Conservation (phyloP, 2,888 invertebrate genomes). For the Blastobasis adustella region DNA sequence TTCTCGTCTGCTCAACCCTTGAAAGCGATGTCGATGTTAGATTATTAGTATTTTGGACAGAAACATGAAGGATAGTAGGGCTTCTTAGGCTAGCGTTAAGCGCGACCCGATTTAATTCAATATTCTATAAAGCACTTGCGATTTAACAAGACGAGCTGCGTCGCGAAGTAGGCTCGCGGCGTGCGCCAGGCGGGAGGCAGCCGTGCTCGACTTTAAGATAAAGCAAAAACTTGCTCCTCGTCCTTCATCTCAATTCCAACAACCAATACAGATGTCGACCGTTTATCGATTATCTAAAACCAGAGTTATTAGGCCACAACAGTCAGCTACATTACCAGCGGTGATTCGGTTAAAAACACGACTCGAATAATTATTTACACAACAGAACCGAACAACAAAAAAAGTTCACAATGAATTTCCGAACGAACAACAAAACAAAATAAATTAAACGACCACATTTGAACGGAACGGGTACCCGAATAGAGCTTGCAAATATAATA, state of each 20-base stretch:
- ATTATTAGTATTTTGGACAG: no score
- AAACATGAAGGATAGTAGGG: no score
- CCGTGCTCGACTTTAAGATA: no score
- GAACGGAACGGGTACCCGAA: constrained; percentile 12
- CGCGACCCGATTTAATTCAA: constrained; percentile 1
- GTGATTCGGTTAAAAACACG: no score
- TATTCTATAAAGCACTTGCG: constrained; percentile 18
- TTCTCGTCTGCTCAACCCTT: no score
- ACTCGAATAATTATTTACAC: constrained; percentile 26
- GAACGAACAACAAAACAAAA: constrained; percentile 20
- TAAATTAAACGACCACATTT: constrained; percentile 28
- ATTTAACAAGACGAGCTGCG: constrained; percentile 7
- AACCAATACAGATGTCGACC: no score
- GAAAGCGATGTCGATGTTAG: no score
- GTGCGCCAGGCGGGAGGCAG: no score
- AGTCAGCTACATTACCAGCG: constrained; percentile 7
- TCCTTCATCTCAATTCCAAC: not conserved
- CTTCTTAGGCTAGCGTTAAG: no score
- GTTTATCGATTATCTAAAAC: constrained; percentile 2
- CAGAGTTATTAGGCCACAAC: constrained; percentile 25
- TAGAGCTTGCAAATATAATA: constrained; percentile 1
- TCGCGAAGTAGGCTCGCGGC: no score
- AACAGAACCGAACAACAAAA: constrained; percentile 9
- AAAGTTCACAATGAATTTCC: constrained; percentile 3
- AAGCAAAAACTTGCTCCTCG: constrained; percentile 7